Evolutionary conservation across 2,113 vertebrate species (phyloP).

Genomic region (Globicephala melas): DNA sequence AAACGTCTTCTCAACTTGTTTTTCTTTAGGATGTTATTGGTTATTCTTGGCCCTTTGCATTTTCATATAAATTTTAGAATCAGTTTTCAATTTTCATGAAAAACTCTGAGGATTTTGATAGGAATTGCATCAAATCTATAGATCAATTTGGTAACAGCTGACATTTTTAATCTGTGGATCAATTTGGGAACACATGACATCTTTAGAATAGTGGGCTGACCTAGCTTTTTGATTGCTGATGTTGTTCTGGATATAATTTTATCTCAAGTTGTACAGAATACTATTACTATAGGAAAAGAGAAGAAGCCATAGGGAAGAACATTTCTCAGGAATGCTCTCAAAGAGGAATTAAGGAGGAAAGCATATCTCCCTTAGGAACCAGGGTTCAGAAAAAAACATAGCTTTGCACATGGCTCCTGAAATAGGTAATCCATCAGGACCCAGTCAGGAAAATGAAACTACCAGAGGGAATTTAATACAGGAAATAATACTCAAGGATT

Average conservation of each 20-base stretch:
- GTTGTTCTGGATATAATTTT: slow-evolving; percentile 19
- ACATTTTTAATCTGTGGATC: background rate
- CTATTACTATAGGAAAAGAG: background rate
- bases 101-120: background rate
- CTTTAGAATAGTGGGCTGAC: background rate
- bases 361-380: background rate
- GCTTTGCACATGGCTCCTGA: background rate
- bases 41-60: background rate
- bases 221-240: slow-evolving; percentile 7
- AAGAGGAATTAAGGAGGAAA: background rate
- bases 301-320: background rate
- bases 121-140: background rate
- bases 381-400: background rate
- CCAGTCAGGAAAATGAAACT: slow-evolving; percentile 22
- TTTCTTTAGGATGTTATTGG: background rate
- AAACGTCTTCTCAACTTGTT: background rate
- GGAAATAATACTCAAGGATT: background rate
- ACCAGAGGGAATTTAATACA: background rate
- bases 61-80: slow-evolving; percentile 13
- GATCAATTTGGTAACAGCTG: background rate
- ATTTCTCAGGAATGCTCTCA: background rate
- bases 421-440: background rate
- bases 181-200: background rate
- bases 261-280: background rate
- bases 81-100: background rate